These are phyloP conservation scores for Hirtodrosophila trivittata DNA, from an alignment of 2,888 invertebrate species.

Conservation along the genomic window DNA sequence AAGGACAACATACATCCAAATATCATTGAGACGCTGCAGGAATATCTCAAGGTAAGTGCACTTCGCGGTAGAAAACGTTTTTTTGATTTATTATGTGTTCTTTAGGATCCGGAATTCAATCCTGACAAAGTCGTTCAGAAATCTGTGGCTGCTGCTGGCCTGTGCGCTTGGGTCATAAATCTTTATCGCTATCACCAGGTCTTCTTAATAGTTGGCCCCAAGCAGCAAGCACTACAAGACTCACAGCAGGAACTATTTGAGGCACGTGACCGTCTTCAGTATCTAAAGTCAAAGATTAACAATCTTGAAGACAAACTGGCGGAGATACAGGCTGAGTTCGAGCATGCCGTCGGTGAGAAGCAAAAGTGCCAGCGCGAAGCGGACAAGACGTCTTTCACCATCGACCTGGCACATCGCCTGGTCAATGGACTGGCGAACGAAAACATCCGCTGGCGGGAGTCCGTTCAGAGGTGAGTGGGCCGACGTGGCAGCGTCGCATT, in stretches of 20 bases:
- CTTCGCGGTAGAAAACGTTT: neutral
- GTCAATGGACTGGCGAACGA: conserved; percentile 97
- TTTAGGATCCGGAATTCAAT: conserved; percentile 90
- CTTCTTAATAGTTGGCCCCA: conserved; percentile 96
- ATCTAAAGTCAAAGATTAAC: conserved; percentile 89
- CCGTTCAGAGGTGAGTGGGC: conserved; percentile 80
- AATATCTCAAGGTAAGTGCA: conserved; percentile 79
- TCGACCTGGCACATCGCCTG: conserved; percentile 95
- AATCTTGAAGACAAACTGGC: conserved; percentile 90
- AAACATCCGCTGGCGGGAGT: conserved; percentile 85
- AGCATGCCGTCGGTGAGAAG: conserved; percentile 93
- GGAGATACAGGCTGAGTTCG: conserved; percentile 92
- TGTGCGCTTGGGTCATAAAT: conserved; percentile 98
- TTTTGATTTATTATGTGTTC: neutral
- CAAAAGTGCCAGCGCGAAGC: conserved; percentile 96
- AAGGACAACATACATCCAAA: conserved; percentile 97
- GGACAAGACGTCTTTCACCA: conserved; percentile 94
- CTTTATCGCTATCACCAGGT: conserved; percentile 95
- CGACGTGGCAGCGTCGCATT: conserved; percentile 50
- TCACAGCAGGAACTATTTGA: conserved; percentile 93
- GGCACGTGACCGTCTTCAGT: conserved; percentile 91
- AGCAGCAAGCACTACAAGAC: conserved; percentile 92
- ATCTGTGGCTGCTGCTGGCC: conserved; percentile 95
- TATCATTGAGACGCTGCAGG: conserved; percentile 90
- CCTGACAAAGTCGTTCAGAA: conserved; percentile 93